Conservation (phyloP, 2,888 invertebrate genomes). For the Amphipyra berbera region DNA sequence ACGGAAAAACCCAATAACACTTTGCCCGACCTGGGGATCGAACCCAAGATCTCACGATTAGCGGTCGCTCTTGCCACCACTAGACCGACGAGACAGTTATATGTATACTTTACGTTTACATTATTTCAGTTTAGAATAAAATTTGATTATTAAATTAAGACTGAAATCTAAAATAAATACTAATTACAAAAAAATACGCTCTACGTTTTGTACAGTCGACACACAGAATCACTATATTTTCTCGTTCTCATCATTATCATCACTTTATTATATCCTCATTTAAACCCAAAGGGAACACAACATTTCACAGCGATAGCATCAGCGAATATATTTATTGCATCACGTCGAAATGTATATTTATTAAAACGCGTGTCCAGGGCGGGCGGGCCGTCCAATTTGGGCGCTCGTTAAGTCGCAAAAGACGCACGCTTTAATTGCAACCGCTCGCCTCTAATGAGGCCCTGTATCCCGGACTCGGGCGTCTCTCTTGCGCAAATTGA, state of each 20-base stretch:
- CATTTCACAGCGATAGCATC: conserved; percentile 65
- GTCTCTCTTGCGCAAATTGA: conserved; percentile 84
- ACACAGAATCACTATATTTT: conserved; percentile 7
- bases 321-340: conserved; percentile 70
- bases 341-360: conserved; percentile 74
- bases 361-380: conserved; percentile 82
- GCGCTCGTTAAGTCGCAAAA: conserved; percentile 88
- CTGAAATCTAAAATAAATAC: neutral
- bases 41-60: too few relatives aligned
- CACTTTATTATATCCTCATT: conserved; percentile 53
- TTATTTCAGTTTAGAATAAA: too few relatives aligned
- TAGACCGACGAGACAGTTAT: too few relatives aligned
- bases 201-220: neutral
- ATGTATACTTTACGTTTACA: too few relatives aligned
- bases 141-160: neutral
- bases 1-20: too few relatives aligned
- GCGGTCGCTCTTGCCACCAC: too few relatives aligned
- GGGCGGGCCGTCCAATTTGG: conserved; percentile 83
- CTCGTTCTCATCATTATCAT: conserved; percentile 47
- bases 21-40: too few relatives aligned
- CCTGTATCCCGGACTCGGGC: conserved; percentile 78
- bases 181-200: neutral
- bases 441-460: conserved; percentile 87
- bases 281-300: conserved; percentile 54
- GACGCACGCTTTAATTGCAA: conserved; percentile 88